Evolutionary conservation across 2,797 vertebrate genomes (phyloP), one percentile per base, ranked within the genome.

Genomic region (Hippoglossus hippoglossus): DNA sequence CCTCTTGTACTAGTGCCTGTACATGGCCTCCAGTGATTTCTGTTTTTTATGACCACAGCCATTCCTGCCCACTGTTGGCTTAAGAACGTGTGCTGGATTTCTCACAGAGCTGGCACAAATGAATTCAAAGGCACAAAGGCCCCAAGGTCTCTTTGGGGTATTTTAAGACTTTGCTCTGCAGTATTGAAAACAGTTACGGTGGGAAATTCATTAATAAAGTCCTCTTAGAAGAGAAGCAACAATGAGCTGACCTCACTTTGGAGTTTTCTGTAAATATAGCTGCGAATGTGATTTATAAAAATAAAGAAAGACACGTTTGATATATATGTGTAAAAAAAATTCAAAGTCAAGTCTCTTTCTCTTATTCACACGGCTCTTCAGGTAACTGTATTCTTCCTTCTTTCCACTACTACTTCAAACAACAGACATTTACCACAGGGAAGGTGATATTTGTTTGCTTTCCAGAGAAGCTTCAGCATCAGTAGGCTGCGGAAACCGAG

Each of bases 31-130:
- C 13, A 28, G 83, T 68, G 71, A 67, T 59, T 67, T 67, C 72
- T 77, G 76, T 57, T 58, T 31, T 81, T 79, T 62, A 70, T 34
- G 73, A 84, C 68, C 57, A 60, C 54, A 26, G 67, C 62, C 36
- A 18, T 72, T 71, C 41, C 58, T 77, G 82, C 73, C 65, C 66
- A 67, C 58, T 77, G 61, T 68, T 79, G 81, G 80, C 81, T 61
- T 61, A 34, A 55, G 59, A 80, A 75, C 83, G 67, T 69, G 77
- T 64, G 34, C 34, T 56, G 71, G 54, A 67, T 85, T 79, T 80
- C 79, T 87, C 83, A 81, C 77, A 81, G 67, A 62, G 77, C 76
- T 75, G 61, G 61, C 74, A 75, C 78, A 66, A 80, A 88, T 87
- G 49, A 78, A 80, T 87, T 90, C 68, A 80, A 81, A 19, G 67